A percentile compares a stretch with the other conserved stretches of the same genome.
phyloP scores from a whole-genome alignment of 2,888 invertebrate genomes.

The Maniola hyperantus region DNA sequence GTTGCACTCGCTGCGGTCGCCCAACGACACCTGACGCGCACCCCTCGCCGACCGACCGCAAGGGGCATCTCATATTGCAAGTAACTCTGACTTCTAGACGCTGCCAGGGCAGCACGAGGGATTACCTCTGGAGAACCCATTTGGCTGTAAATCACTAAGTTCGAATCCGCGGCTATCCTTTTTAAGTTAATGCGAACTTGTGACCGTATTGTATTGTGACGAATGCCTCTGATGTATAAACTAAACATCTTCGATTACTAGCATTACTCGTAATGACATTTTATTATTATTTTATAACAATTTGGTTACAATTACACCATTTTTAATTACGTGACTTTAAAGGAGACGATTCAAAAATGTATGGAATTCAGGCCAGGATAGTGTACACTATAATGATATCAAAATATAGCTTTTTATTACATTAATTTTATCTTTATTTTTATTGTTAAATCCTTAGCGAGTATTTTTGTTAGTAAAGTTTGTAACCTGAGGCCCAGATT shows the following conservation, averaged over 20 bases:
- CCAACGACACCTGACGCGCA: conserved; percentile 66
- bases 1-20: conserved; percentile 65
- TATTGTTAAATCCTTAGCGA: too few relatives aligned
- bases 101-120: not conserved
- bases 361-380: too few relatives aligned
- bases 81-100: conserved; percentile 7
- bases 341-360: not conserved
- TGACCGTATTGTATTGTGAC: not conserved
- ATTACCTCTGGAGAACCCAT: not conserved
- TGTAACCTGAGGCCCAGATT: too few relatives aligned
- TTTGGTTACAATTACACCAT: not conserved
- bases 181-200: not conserved
- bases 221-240: not conserved
- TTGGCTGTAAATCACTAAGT: too few relatives aligned
- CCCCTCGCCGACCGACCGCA: conserved; percentile 12
- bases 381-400: too few relatives aligned
- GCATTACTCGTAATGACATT: not conserved
- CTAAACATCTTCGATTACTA: not conserved
- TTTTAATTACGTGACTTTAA: not conserved
- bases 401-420: too few relatives aligned
- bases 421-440: too few relatives aligned
- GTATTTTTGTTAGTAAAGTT: too few relatives aligned
- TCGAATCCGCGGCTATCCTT: not conserved
- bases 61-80: not conserved
- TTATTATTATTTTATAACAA: not conserved